These are phyloP conservation scores for Drosophila lini DNA, from an alignment of 1,140 invertebrate genomes.

Conservation along the genomic window DNA sequence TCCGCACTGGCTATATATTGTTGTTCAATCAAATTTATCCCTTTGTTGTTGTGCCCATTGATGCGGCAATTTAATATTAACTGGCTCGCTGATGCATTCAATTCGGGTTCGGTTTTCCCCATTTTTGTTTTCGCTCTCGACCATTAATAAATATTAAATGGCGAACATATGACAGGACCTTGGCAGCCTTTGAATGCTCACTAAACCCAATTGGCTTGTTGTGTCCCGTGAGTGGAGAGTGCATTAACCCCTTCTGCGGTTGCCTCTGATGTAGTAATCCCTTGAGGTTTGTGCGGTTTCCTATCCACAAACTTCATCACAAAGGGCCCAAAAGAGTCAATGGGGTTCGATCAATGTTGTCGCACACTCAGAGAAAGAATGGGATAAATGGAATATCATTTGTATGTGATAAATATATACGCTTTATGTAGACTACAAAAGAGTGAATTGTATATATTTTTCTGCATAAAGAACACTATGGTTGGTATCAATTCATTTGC, in stretches of 20 bases:
- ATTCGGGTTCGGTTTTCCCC: constrained; percentile 39
- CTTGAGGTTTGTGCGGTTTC: constrained; percentile 48
- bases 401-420: too few species aligned
- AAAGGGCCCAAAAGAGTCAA: constrained; percentile 31
- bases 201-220: constrained; percentile 28
- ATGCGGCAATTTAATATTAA: constrained; percentile 79
- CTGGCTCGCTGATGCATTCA: constrained; percentile 78
- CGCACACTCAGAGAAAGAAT: constrained; percentile 3
- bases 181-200: constrained; percentile 29
- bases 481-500: background rate
- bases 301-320: constrained; percentile 30
- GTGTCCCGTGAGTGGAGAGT: constrained; percentile 40
- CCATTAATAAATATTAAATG: constrained; percentile 78
- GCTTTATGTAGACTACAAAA: too few species aligned
- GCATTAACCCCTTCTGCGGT: constrained; percentile 56
- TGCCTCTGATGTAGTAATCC: constrained; percentile 46
- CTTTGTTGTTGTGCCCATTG: constrained; percentile 58
- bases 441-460: background rate
- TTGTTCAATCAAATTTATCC: constrained; percentile 43
- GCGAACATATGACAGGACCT: constrained; percentile 38
- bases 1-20: constrained; percentile 19
- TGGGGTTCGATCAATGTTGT: constrained; percentile 26
- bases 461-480: background rate
- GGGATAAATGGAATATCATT: too few species aligned
- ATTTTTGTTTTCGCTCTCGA: constrained; percentile 20